phyloP scores from a whole-genome alignment of 1,140 invertebrate genomes.

The Drosophila kanapiae region DNA sequence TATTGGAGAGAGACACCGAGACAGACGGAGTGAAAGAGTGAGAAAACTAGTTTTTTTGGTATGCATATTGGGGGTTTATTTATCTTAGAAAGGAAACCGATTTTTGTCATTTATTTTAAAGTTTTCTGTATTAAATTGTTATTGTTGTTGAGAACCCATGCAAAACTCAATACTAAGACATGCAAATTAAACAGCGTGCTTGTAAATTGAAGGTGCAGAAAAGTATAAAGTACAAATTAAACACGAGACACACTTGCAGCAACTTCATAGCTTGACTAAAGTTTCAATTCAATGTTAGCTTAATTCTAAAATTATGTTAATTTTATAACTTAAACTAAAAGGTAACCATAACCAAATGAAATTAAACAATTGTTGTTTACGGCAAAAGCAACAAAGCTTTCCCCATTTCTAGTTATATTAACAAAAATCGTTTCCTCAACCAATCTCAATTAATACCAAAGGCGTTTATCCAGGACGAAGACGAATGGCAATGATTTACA shows the following conservation, averaged over 20 bases:
- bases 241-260: slow-evolving; percentile 82
- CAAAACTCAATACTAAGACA: slow-evolving; percentile 20
- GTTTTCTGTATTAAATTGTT: slow-evolving; percentile 18
- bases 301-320: slow-evolving; percentile 65
- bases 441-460: slow-evolving; percentile 68
- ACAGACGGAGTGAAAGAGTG: slow-evolving; percentile 32
- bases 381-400: slow-evolving; percentile 64
- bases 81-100: slow-evolving; percentile 72
- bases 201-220: slow-evolving; percentile 23
- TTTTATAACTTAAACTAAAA: slow-evolving; percentile 38
- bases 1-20: slow-evolving; percentile 33
- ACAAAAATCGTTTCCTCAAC: slow-evolving; percentile 82
- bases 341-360: slow-evolving; percentile 42
- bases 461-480: slow-evolving; percentile 45
- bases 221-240: slow-evolving; percentile 1
- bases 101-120: slow-evolving; percentile 64
- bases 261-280: slow-evolving; percentile 85
- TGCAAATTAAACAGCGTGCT: slow-evolving; percentile 50
- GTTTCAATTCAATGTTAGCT: slow-evolving; percentile 78
- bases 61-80: slow-evolving; percentile 67
- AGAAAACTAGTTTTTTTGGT: slow-evolving; percentile 56
- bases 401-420: slow-evolving; percentile 25
- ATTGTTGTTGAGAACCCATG: slow-evolving; percentile 44
- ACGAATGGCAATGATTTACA: slow-evolving; percentile 37
- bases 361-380: slow-evolving; percentile 28